Evolutionary conservation across 1,140 invertebrate genomes (phyloP).

Genomic region (Paracyclopina nana): DNA sequence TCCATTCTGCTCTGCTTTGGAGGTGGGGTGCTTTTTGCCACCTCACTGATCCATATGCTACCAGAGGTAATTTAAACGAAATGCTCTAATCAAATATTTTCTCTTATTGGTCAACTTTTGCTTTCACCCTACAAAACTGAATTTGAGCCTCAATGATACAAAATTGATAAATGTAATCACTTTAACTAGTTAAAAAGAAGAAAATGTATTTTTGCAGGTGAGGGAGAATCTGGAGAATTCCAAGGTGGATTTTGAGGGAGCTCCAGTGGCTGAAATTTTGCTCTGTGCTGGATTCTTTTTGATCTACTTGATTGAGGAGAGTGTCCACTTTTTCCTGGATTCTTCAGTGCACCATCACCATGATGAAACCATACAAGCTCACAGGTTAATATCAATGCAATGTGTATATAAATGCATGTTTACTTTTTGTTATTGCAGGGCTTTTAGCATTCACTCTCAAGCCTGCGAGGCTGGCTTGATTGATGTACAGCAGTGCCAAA

Average conservation of each 20-base stretch:
- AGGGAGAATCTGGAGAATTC: conserved; percentile 1
- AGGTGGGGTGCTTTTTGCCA: conserved; percentile 70
- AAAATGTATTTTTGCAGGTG: conserved; percentile 15
- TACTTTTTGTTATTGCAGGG: too few species aligned
- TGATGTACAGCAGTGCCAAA: too few species aligned
- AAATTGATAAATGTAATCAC: too few species aligned
- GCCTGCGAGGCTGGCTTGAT: too few species aligned
- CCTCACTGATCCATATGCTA: conserved; percentile 67
- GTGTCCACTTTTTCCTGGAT: conserved; percentile 29
- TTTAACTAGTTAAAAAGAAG: too few species aligned
- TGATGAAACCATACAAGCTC: too few species aligned
- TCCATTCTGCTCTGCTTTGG: conserved; percentile 55
- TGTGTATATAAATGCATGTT: too few species aligned
- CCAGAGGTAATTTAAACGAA: conserved; percentile 50
- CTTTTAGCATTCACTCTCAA: too few species aligned
- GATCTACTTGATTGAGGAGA: conserved; percentile 34
- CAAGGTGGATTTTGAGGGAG: conserved; percentile 17
- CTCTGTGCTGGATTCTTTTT: conserved; percentile 36
- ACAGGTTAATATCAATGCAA: too few species aligned
- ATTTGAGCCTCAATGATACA: too few species aligned
- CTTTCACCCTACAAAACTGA: too few species aligned
- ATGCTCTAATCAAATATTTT: not conserved
- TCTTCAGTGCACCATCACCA: conserved; percentile 14
- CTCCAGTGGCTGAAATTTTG: conserved; percentile 33
- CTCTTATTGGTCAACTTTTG: conserved; percentile 34